Percentiles rank a stretch among this genome's conserved stretches.
Evolutionary conservation across 23 tunicate genomes (phyloP).

Genomic region (Botrylloides violaceus): DNA sequence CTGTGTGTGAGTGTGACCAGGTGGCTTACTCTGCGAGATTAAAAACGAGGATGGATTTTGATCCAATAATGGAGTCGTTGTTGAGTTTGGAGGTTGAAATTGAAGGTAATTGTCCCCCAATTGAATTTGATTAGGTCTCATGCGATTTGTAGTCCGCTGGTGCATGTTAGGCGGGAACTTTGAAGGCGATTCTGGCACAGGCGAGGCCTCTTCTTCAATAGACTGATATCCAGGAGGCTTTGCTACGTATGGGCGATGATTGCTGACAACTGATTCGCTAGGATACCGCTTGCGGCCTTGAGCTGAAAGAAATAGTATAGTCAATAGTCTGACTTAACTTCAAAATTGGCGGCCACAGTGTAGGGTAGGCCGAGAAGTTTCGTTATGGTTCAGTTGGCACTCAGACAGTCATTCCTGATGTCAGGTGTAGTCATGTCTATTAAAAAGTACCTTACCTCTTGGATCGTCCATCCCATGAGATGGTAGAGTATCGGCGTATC

Average conservation of each 20-base stretch:
- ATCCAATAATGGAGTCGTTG: constrained; percentile 1
- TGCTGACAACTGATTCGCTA: constrained; percentile 4
- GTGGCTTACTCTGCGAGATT: neutral
- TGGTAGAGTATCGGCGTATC: constrained; percentile 8
- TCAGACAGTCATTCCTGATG: no score
- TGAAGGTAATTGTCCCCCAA: neutral
- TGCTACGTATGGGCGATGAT: constrained; percentile 4
- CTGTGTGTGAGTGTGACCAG: neutral
- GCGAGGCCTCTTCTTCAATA: constrained; percentile 17
- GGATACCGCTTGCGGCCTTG: constrained; percentile 14
- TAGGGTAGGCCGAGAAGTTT: no score
- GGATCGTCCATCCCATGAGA: constrained; percentile 10
- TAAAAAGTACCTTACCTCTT: neutral
- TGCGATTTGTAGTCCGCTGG: neutral
- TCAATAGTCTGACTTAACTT: no score
- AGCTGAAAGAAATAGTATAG: neutral
- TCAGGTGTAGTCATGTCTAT: no score
- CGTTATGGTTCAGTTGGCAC: no score
- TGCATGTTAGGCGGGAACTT: constrained; percentile 14
- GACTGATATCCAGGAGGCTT: constrained; percentile 11
- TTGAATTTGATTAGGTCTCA: constrained; percentile 10
- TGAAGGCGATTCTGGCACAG: constrained; percentile 6
- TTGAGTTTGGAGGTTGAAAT: neutral
- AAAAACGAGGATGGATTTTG: neutral
- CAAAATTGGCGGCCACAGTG: no score